A percentile compares a stretch with the other conserved stretches of the same genome.
Evolutionary conservation across 1,140 invertebrate genomes (phyloP).

Genomic region (Plodia interpunctella): DNA sequence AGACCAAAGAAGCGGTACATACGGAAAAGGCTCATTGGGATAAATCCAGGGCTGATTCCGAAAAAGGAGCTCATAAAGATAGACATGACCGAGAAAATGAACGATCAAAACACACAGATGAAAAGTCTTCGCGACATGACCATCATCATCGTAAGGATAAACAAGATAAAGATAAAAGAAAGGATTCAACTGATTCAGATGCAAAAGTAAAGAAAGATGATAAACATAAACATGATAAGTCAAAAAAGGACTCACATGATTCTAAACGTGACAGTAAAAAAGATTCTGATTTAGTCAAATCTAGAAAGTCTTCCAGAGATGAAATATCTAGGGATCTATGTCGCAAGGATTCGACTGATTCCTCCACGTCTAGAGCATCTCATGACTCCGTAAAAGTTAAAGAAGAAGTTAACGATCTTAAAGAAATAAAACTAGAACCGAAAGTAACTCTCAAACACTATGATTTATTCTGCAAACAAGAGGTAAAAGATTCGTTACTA

Average conservation of each 20-base stretch:
- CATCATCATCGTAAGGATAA: constrained; percentile 62
- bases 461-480: constrained; percentile 40
- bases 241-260: constrained; percentile 53
- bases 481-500: constrained; percentile 42
- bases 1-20: constrained; percentile 70
- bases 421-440: constrained; percentile 65
- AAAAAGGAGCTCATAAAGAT: constrained; percentile 44
- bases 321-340: constrained; percentile 64
- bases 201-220: constrained; percentile 58
- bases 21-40: constrained; percentile 62
- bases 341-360: constrained; percentile 75
- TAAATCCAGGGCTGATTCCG: constrained; percentile 41
- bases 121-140: constrained; percentile 51
- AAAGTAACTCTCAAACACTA: constrained; percentile 43
- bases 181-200: constrained; percentile 47
- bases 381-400: constrained; percentile 68
- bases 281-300: constrained; percentile 49
- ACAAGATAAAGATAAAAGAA: constrained; percentile 55
- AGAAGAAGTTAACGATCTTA: constrained; percentile 64
- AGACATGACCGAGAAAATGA: constrained; percentile 62
- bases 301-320: constrained; percentile 67
- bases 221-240: constrained; percentile 55
- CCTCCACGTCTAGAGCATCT: constrained; percentile 71
- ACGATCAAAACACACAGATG: constrained; percentile 53
- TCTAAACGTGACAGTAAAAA: constrained; percentile 57